Evolutionary conservation across 2,888 invertebrate genomes (phyloP), one percentile per base, ranked within the genome.

Genomic region (Drosophila percnosoma): DNA sequence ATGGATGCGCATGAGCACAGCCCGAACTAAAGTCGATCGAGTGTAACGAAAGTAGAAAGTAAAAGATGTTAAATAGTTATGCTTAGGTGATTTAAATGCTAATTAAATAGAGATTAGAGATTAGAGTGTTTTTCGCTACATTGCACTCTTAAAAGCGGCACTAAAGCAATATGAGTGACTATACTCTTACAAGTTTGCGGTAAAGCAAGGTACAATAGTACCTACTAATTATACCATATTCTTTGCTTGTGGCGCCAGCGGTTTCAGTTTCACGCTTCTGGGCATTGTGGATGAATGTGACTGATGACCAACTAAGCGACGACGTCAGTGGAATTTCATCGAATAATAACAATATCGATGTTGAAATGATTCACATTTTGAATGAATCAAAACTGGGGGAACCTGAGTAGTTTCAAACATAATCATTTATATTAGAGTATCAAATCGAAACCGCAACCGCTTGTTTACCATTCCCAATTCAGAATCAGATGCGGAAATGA

Each of bases 1-100:
- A 68, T 49, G 75, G 65, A 65, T 75, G 74, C 74, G 73, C 68
- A 59, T 63, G 68, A 59, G 75, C 70, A 66, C 54, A 72, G 75
- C 71, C 59, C 61, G 52, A 78, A 78, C 81, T 80, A 75, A 74
- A 70, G 70, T 68, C 51, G 72, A 69, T 55, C 51, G 72, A 72
- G 69, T 57, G 73, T 73, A 73, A 79, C 72, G 67, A 86, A 84
- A 82, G 52, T 78, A 73, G 75, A 87, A 82, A 74, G 72, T 73
- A 69, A 78, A 80, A 69, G 6, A 72, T 72, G 33, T 82, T 78
- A 71, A 66, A 64, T 34, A 38, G 24, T 75, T 55, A 67, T 71
- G 68, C 38, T 38, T 60, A 49, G 34, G 65, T 73, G 57, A 68
- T 51, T 52, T 6, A 34, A 64, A 54, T 52, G 45, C 27, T 36